Percentiles rank a stretch among this genome's conserved stretches.
Conservation (phyloP, 2,113 vertebrate genomes). For the Leucopsar rothschildi region DNA sequence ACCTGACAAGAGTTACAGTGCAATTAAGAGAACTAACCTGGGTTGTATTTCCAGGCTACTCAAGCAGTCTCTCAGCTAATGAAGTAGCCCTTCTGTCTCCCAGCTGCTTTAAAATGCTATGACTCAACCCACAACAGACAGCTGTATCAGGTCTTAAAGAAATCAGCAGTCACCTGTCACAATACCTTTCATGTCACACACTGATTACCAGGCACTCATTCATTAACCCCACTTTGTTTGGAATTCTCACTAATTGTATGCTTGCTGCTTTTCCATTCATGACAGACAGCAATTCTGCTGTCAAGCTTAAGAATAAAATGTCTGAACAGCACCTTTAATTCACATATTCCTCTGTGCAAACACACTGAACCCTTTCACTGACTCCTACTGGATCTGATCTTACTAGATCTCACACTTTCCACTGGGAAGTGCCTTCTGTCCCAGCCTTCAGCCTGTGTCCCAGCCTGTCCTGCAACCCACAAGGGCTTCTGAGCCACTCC, state of each 20-base stretch:
- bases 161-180: constrained; percentile 18
- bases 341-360: background rate
- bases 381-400: background rate
- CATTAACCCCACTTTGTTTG: constrained; percentile 29
- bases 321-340: background rate
- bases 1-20: background rate
- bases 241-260: constrained; percentile 26
- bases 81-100: background rate
- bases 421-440: background rate
- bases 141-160: constrained; percentile 1
- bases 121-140: background rate
- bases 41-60: background rate
- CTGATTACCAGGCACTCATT: constrained; percentile 14
- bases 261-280: constrained; percentile 18
- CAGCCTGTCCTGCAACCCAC: accelerated
- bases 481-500: accelerated
- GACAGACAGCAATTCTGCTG: background rate
- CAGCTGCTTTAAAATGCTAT: background rate
- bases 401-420: background rate
- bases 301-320: background rate
- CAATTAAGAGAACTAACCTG: background rate
- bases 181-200: background rate
- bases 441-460: background rate
- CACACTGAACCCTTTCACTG: background rate
- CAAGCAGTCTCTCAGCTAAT: background rate